A percentile compares a stretch with the other conserved stretches of the same genome.
Evolutionary conservation across 2,113 vertebrate genomes (phyloP).

Genomic region (Petrocephalus zakoni): DNA sequence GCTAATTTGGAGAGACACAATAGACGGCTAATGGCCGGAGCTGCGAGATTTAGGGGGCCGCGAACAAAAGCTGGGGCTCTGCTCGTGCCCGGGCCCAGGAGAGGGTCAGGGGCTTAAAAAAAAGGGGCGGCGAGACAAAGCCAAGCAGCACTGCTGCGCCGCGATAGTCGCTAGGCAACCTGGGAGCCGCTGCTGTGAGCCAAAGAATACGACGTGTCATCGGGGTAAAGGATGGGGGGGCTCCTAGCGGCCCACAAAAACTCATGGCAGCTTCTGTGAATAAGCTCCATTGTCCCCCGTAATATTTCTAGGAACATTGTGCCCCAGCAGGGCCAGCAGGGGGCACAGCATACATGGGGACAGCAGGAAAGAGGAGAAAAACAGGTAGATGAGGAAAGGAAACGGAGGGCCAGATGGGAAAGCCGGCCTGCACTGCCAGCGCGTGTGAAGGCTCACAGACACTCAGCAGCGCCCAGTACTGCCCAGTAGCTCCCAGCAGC

Average conservation of each 20-base stretch:
- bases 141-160: not conserved
- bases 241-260: not conserved
- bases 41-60: not conserved
- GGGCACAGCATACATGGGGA: not conserved
- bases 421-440: constrained; percentile 45
- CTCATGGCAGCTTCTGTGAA: constrained; percentile 4
- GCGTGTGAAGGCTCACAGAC: constrained; percentile 55
- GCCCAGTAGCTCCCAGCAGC: not conserved
- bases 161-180: constrained; percentile 1
- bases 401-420: not conserved
- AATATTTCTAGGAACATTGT: not conserved
- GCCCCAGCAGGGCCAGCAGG: not conserved
- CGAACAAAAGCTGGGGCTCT: not conserved
- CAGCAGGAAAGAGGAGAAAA: not conserved
- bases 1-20: not conserved
- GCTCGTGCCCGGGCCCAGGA: not conserved
- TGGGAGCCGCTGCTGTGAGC: not conserved
- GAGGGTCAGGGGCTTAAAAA: not conserved
- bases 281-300: not conserved
- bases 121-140: not conserved
- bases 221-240: not conserved
- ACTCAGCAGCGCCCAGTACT: not conserved
- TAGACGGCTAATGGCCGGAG: not conserved
- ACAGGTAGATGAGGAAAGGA: not conserved
- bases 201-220: not conserved